phyloP scores from a whole-genome alignment of 2,797 vertebrate species.

The Arremon aurantiirostris region DNA sequence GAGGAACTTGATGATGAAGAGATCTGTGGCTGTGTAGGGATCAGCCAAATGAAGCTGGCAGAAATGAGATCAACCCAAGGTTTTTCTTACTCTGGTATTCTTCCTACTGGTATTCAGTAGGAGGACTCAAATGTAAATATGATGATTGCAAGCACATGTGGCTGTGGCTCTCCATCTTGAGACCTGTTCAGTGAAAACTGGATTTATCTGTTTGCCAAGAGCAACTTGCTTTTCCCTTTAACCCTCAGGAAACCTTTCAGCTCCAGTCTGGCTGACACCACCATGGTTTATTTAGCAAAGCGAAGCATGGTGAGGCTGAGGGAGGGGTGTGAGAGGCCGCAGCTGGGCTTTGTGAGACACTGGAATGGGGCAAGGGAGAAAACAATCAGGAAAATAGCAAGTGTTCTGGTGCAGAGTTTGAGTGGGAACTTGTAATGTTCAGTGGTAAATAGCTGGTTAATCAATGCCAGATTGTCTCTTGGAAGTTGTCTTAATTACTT shows the following conservation, averaged over 20 bases:
- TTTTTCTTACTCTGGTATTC: not conserved
- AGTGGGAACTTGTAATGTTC: not conserved
- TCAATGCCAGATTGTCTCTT: slow-evolving; percentile 17
- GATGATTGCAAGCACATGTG: not conserved
- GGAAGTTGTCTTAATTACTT: slow-evolving; percentile 41
- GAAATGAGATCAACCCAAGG: not conserved
- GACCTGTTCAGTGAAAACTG: not conserved
- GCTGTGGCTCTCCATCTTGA: slow-evolving; percentile 1
- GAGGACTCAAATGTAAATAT: not conserved
- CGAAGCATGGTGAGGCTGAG: not conserved
- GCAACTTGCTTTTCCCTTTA: slow-evolving; percentile 27
- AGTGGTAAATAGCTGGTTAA: slow-evolving; percentile 23
- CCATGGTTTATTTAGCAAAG: not conserved
- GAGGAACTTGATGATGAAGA: not conserved
- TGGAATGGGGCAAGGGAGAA: not conserved
- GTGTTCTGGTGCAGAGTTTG: not conserved
- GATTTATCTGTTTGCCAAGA: slow-evolving; percentile 40
- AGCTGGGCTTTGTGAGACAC: not conserved
- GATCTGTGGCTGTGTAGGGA: not conserved
- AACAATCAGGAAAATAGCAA: not conserved
- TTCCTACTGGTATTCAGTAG: not conserved
- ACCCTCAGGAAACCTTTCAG: slow-evolving; percentile 25
- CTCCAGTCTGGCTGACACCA: not conserved
- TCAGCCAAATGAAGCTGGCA: not conserved
- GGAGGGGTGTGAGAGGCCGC: not conserved